These are phyloP conservation scores for Capreolus pygargus DNA, from an alignment of 2,113 vertebrate species.

Conservation along the genomic window DNA sequence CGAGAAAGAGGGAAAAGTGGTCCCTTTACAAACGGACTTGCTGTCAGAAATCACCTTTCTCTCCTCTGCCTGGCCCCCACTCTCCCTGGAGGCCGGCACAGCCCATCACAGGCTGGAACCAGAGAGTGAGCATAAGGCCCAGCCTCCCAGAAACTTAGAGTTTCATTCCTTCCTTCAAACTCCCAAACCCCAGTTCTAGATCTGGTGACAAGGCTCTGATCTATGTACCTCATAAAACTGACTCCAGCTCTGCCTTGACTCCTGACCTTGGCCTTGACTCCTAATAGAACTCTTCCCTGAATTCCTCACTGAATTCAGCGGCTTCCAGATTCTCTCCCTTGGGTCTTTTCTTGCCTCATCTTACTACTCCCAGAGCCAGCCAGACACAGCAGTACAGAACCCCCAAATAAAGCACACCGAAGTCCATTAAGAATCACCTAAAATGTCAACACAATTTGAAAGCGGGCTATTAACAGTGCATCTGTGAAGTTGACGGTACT, in stretches of 20 bases:
- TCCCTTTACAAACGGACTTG: fast-evolving
- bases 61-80: not conserved
- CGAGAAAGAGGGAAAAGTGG: not conserved
- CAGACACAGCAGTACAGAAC: not conserved
- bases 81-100: not conserved
- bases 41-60: not conserved
- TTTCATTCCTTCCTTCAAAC: not conserved
- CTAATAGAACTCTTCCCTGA: not conserved
- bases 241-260: not conserved
- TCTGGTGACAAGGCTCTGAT: not conserved
- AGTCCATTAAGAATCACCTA: conserved; percentile 63
- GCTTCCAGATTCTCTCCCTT: not conserved
- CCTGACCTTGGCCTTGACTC: not conserved
- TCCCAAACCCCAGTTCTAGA: not conserved
- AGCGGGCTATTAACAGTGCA: conserved; percentile 42
- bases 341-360: not conserved
- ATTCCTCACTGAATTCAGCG: not conserved
- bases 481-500: conserved; percentile 52
- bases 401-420: not conserved
- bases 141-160: not conserved
- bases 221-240: not conserved
- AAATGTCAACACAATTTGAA: conserved; percentile 57
- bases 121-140: not conserved
- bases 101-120: not conserved
- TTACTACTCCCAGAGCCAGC: not conserved